Base-by-base conservation (phyloP, 2,113 vertebrate species). In the Salminus brasiliensis region DNA sequence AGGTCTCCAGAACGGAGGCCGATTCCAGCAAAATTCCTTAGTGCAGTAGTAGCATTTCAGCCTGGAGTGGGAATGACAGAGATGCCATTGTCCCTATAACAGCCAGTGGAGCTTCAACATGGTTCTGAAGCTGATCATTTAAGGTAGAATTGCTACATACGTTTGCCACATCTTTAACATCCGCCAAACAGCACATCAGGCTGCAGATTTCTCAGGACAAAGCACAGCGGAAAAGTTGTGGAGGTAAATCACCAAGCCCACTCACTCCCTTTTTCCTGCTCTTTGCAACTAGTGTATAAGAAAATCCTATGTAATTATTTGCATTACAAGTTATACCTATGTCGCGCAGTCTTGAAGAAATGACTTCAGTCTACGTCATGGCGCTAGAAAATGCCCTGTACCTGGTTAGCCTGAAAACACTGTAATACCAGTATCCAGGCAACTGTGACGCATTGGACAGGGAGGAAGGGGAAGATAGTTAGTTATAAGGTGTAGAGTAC, bases 391-490 rank as follows among this genome's bases (percentile, higher is more conserved):
- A 21, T 18, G 60, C 60, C 53, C 27, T 78, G 66, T 18, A 60
- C 76, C 36, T 59, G 76, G 3, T 52, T 52, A 47, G 21, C 16
- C 27, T 43, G n/a, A 60, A 34, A 25, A 21, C 29, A 7, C 57
- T 7, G 59, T 18, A 16, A 65, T 63, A 72, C 25, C 59, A 2
- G 77, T 79, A 66, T 65, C 77, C 60, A 79, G 53, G 77, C 77
- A 72, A 72, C 77, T 29, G 77, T 79, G 77, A 79, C 43, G 77
- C 45, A 66, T 25, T 49, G 63, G 68, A 79, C 15, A 16, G 45
- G 47, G 63, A 60, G 39, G 52, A 62, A 27, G 29, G 34, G 12
- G n/a, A 65, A n/a, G 3, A 15, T 59, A 36, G 32, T 52, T 47
- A 41, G 59, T 72, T 53, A 53, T n/a, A 65, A 72, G 69, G 69